These are phyloP conservation scores for Drosophila borborema DNA, from an alignment of 2,888 invertebrate genomes.

Conservation along the genomic window DNA sequence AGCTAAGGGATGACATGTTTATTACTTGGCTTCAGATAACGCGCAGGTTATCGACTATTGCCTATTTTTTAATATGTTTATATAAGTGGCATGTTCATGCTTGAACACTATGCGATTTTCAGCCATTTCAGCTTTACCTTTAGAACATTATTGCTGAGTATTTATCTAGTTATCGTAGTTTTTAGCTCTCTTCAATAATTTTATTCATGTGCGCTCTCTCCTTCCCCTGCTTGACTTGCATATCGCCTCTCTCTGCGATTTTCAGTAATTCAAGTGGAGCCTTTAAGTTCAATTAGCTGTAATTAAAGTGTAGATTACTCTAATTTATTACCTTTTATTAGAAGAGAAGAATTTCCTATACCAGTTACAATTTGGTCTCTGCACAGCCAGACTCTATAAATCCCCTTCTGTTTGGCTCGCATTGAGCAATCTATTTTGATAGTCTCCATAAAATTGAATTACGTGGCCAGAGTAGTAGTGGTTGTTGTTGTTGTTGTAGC, in stretches of 20 bases:
- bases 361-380: background rate
- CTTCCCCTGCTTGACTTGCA: too few species aligned
- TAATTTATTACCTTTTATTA: background rate
- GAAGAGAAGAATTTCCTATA: background rate
- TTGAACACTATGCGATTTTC: background rate
- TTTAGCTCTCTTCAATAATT: background rate
- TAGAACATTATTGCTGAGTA: too few species aligned
- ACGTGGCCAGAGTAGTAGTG: constrained; percentile 10
- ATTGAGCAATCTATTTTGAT: constrained; percentile 13
- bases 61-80: too few species aligned
- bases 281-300: background rate
- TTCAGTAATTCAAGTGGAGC: background rate
- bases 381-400: background rate
- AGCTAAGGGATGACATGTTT: too few species aligned
- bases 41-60: too few species aligned
- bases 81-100: too few species aligned
- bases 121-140: rapidly evolving
- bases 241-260: background rate
- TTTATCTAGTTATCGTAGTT: background rate
- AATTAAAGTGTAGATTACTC: background rate
- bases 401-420: background rate
- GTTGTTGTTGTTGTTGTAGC: background rate
- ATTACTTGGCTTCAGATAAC: too few species aligned
- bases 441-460: constrained; percentile 42
- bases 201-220: background rate